phyloP scores from a whole-genome alignment of 2,888 invertebrate genomes.

The Plusia festucae region DNA sequence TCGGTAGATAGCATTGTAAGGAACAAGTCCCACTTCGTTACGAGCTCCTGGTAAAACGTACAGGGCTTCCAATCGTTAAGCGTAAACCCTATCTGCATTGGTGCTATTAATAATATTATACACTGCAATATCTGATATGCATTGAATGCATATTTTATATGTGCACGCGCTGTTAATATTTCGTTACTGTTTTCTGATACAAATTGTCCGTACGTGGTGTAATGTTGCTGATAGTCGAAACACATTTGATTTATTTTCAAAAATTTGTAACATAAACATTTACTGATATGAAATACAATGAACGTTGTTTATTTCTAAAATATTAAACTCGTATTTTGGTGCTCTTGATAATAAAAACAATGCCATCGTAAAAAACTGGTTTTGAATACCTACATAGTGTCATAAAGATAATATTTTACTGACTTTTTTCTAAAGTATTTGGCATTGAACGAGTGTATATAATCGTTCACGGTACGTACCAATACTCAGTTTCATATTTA shows the following conservation, averaged over 20 bases:
- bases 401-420: constrained; percentile 39
- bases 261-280: constrained; percentile 14
- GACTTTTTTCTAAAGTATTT: constrained; percentile 43
- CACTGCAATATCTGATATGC: constrained; percentile 80
- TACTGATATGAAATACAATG: constrained; percentile 13
- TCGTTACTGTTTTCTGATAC: constrained; percentile 53
- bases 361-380: constrained; percentile 23
- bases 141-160: constrained; percentile 68
- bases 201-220: constrained; percentile 51
- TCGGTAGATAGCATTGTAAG: constrained; percentile 87
- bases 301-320: constrained; percentile 8
- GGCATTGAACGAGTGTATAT: constrained; percentile 12
- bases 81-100: constrained; percentile 79
- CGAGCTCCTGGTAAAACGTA: constrained; percentile 82
- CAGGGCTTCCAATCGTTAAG: constrained; percentile 69
- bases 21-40: constrained; percentile 85
- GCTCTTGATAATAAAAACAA: constrained; percentile 35
- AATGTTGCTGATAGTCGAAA: constrained; percentile 31
- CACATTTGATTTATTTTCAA: constrained; percentile 19
- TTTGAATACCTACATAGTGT: constrained; percentile 22
- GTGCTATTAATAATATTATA: constrained; percentile 84
- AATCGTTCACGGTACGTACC: neutral
- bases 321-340: constrained; percentile 20
- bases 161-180: constrained; percentile 57
- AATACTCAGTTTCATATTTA: constrained; percentile 3